Evolutionary conservation across 1,140 invertebrate genomes (phyloP).

Genomic region (Sinonovacula constricta): DNA sequence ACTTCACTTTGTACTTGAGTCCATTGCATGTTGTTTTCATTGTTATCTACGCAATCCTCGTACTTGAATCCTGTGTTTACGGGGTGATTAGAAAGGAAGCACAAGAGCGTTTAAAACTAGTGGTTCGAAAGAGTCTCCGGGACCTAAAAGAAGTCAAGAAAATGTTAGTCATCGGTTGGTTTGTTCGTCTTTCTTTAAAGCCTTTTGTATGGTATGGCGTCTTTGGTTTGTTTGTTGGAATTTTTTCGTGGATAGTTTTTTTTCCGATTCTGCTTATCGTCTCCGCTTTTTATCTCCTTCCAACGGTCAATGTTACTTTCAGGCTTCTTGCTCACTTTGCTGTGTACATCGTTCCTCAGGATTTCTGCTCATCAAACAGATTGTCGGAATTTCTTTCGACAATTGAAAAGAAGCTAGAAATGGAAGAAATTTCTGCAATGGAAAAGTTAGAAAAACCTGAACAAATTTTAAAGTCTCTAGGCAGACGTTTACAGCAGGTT

Average conservation of each 20-base stretch:
- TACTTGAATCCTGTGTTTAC: background rate
- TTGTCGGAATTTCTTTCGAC: background rate
- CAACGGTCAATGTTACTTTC: conserved; percentile 54
- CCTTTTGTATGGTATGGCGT: conserved; percentile 53
- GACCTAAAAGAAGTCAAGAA: conserved; percentile 57
- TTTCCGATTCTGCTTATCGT: conserved; percentile 47
- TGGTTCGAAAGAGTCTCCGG: conserved; percentile 52
- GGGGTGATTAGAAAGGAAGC: background rate
- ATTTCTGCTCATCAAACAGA: background rate
- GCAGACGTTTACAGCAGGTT: conserved; percentile 47
- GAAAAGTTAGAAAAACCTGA: background rate
- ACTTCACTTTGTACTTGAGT: conserved; percentile 7
- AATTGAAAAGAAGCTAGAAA: conserved; percentile 3
- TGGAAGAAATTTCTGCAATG: background rate
- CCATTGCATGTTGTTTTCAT: conserved; percentile 15
- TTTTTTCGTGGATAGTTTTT: conserved; percentile 47
- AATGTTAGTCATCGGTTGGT: conserved; percentile 17
- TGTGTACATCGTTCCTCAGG: conserved; percentile 51
- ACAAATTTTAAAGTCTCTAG: background rate
- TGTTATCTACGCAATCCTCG: conserved; percentile 1
- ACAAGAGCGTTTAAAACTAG: conserved; percentile 47
- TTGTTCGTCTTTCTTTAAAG: background rate
- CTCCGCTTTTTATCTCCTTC: conserved; percentile 57
- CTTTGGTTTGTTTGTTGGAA: conserved; percentile 54
- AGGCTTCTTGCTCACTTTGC: conserved; percentile 55